Base-by-base conservation (phyloP, 2,113 vertebrate genomes). In the Thunnus maccoyii region DNA sequence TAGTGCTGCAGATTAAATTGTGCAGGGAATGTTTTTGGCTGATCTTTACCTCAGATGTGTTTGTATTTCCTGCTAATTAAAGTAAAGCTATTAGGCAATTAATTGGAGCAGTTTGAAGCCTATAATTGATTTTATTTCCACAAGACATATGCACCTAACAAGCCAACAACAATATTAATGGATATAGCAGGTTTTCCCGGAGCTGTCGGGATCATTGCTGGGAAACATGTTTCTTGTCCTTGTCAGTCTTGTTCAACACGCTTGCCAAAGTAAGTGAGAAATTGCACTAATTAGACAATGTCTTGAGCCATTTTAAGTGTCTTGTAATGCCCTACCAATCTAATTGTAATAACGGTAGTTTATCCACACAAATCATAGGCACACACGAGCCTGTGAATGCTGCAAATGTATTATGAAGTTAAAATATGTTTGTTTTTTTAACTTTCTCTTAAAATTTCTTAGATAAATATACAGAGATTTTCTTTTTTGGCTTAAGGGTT, bases 121-220 rank as follows among this genome's bases (percentile, higher is more conserved):
- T 8, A 3, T 46, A 48, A 89, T 79, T 73, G 82, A 89, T 86
- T 88, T 74, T 78, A 30, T 74, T 60, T 84, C 70, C 44, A 25
- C 46, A 32, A 57, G 72, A 86, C 8, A 10, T 75, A 54, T 64
- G 65, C 16, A 22, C 56, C 62, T 62, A n/a, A 55, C 41, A 4
- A 82, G 57, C 52, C 54, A 73, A 63, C 60, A 47, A 27, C 68
- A 56, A 47, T n/a, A 60, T 71, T 76, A 69, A 70, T 64, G 52
- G 60, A 50, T 76, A 12, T 15, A 55, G 44, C 17, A 56, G 65
- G 63, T 61, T 56, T 72, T 57, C 5, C 18, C 7, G 0, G 5
- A n/a, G 70, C 62, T 22, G 22, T 8, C 0, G 3, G 50, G 25
- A 25, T 52, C 18, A 52, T n/a, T 48, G 67, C 11, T 61, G 36